A percentile compares a stretch with the other conserved stretches of the same genome.
phyloP scores from a whole-genome alignment of 2,113 vertebrate species.

The Colaptes auratus region DNA sequence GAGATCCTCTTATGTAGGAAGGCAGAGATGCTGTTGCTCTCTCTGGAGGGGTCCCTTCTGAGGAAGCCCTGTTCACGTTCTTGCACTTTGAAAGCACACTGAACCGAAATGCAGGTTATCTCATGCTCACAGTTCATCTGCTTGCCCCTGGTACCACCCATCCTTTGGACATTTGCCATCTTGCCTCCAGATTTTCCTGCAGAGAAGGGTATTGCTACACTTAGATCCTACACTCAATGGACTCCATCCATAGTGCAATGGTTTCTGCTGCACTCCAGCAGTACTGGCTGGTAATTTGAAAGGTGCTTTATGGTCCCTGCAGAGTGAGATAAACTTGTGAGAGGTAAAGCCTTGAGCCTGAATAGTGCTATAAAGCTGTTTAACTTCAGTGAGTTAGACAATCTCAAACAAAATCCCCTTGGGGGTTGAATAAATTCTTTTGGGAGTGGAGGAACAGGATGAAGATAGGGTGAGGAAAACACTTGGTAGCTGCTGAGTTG shows the following conservation, averaged over 20 bases:
- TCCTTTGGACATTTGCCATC: neutral
- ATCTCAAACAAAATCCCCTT: constrained; percentile 8
- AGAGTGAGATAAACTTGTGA: constrained; percentile 56
- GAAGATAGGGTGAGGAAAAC: neutral
- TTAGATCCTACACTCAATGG: neutral
- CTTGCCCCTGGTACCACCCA: neutral
- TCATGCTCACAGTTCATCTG: rapidly evolving
- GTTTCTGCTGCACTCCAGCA: constrained; percentile 17
- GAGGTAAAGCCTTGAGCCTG: constrained; percentile 37
- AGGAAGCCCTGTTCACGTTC: neutral
- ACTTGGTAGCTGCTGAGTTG: neutral
- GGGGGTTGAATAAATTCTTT: constrained; percentile 29
- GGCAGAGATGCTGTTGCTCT: neutral
- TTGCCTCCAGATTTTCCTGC: neutral
- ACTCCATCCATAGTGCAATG: constrained; percentile 11
- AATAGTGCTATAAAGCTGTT: constrained; percentile 52
- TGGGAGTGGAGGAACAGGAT: constrained; percentile 19
- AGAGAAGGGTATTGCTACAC: neutral
- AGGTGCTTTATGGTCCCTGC: constrained; percentile 58
- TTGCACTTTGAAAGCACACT: neutral
- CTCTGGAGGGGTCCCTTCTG: rapidly evolving
- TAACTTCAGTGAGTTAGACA: constrained; percentile 20
- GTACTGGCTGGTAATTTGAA: constrained; percentile 33
- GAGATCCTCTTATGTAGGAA: neutral
- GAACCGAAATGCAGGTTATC: neutral